Base-by-base conservation (phyloP, 2,888 invertebrate species). In the Tenthredo distinguenda region DNA sequence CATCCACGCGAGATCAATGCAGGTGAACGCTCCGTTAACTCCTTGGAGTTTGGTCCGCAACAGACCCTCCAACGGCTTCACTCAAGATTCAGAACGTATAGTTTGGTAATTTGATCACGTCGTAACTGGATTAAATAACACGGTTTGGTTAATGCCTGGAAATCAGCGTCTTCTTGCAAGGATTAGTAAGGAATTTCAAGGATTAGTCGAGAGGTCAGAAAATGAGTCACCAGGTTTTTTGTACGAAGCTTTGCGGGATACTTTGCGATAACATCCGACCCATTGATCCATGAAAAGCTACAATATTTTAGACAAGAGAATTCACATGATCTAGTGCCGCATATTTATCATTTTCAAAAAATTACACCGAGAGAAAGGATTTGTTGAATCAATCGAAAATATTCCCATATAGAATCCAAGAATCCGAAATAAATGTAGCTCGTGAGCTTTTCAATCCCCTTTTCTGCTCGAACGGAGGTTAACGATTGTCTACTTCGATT, bases 91-190 rank as follows among this genome's bases (percentile, higher is more conserved):
- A 55, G 50, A 50, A 34, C 77, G 77, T 31, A 77, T 77, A 77
- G 77, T 77, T 77, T 77, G 77, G 77, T 77, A 77, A 77, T 77
- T 77, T 50, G 77, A 77, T 77, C 50, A 55, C 77, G 55, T 55
- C 31, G 77, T 77, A 77, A 77, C 50, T 50, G 9, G 77, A 77
- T 77, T 77, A 77, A 77, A 77, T 31, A 34, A 55, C 55, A 50
- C 77, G 77, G 55, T 77, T n/a, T 9, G 77, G 77, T 55, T 34
- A 77, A 77, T 77, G 77, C 18, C 77, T 55, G 77, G 77, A 77
- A 55, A 55, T 77, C 77, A 77, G 18, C 34, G 55, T 77, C 77
- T 77, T 50, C 18, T 50, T 4, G 10, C 21, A 4, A 26, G 12
- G 74, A 21, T 76, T 76, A 40, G 43, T 3, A 26, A 26, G 26